phyloP scores from a whole-genome alignment of 2,113 vertebrate genomes.

The Smithornis capensis region DNA sequence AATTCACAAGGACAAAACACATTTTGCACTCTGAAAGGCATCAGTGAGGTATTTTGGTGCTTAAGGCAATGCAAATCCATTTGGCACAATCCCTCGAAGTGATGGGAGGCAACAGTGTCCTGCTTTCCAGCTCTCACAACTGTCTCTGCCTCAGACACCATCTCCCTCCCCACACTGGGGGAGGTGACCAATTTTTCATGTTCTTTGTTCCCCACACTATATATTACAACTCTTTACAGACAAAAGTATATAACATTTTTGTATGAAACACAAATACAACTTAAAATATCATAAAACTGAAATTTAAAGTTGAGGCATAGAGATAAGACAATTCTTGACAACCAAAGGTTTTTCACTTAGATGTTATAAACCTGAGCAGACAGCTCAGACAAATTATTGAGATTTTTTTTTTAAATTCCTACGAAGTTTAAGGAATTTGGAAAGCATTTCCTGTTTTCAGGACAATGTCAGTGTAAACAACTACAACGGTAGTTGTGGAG shows the following conservation, averaged over 20 bases:
- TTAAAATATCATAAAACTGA: background rate
- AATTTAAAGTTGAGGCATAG: background rate
- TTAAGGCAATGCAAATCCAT: rapidly evolving
- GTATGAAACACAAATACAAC: background rate
- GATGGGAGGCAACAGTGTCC: background rate
- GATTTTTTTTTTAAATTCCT: background rate
- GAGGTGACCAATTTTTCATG: background rate
- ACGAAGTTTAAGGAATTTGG: background rate
- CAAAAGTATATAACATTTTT: background rate
- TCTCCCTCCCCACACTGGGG: background rate
- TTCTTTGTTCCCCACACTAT: background rate
- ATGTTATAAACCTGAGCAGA: background rate
- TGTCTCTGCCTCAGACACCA: background rate
- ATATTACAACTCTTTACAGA: background rate
- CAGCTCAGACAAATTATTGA: background rate
- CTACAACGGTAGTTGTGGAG: background rate
- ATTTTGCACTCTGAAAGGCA: background rate
- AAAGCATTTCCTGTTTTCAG: background rate
- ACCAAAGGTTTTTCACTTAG: background rate
- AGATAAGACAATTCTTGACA: background rate
- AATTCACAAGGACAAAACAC: background rate
- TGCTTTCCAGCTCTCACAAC: background rate
- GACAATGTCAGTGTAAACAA: background rate
- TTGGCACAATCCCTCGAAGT: background rate
- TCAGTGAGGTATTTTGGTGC: background rate